Evolutionary conservation across 1,140 invertebrate genomes (phyloP), one percentile per base, ranked within the genome.

Genomic region (Bombyx mori): DNA sequence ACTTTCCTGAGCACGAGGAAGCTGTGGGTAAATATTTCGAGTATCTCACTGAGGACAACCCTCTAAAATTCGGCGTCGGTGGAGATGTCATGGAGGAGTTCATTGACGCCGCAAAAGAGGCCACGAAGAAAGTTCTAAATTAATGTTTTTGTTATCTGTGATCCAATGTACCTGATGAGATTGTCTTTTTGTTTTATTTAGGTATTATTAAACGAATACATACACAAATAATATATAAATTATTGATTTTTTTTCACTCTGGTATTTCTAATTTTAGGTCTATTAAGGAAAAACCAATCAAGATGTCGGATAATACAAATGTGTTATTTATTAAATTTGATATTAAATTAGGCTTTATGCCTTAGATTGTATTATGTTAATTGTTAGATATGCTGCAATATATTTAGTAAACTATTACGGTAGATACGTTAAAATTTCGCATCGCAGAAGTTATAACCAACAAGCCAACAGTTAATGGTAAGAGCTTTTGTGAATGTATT

Each of bases 1-100:
- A 94, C 64, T 93, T 91, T 3, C 74, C 83, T 3, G 89, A 89
- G 61, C 92, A 94, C 67, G 92, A 92, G 76, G 86, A 89, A 63
- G 86, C 88, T 6, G 90, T 93, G 7, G 74, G 88, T 7, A 75
- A 77, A 47, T 93, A 91, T 78, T 88, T 90, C 65, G 87, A 90
- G 58, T 84, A 88, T 58, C 69, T 92, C 26, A 88, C 89, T 42
- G 79, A 84, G 58, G 76, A 80, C 59, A 87, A 87, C 47, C 82
- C 82, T 5, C 57, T 82, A 0, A 72, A 68, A 44, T 87, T 85
- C 49, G 84, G 84, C 1, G 82, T 87, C 2, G 82, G 76, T 55
- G 68, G 72, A 2, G 75, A 82, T 1, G 71, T 79, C 3, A 80
- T 87, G 78, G 80, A 87, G 9, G 80, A 87, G 54, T 80, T 85